Base-by-base conservation (phyloP, 2,797 vertebrate species). In the Xenentodon cancila region DNA sequence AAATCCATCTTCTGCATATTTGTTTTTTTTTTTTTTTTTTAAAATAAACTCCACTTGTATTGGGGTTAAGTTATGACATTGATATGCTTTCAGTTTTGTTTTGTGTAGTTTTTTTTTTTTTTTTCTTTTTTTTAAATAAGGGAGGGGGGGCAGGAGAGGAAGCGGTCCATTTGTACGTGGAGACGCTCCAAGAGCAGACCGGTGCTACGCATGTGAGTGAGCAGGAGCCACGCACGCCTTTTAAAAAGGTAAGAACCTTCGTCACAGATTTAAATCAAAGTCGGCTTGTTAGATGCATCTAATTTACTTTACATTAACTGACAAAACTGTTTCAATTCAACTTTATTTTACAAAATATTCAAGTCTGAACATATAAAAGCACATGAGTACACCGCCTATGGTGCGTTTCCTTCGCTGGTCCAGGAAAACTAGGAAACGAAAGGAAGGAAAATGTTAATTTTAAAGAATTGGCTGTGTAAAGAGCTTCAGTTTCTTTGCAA, bases 321-420 rank as follows among this genome's bases (percentile, higher is more conserved):
- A 30, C 27, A 13, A 27, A 18, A 58, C 3, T 20, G 1, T 34
- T 57, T 0, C 0, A 20, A 71, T 76, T 75, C 60, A 0, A 71
- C 44, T 89, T 89, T 89, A 88, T 87, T 90, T 82, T 84, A 85
- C 60, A 88, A 87, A 91, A 82, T 54, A 68, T 49, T 62, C n/a
- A 34, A 58, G 66, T 22, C 32, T 64, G 5, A 64, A 71, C 21
- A 30, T 16, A 75, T 67, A 77, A 75, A 78, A 64, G 50, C 3
- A 44, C 15, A 46, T 21, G 22, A 55, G 21, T 18, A 3, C 18
- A 19, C 37, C 51, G 34, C 7, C 3, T 61, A 27, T 15, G 13
- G 25, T 3, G 21, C 47, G 13, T 40, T 5, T 15, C 15, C 19
- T 34, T 60, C 0, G 40, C 54, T 30, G 56, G 71, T 43, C 18